A percentile compares a stretch with the other conserved stretches of the same genome.
Conservation (phyloP, 1,140 invertebrate genomes). For the Probaryconus sp. region DNA sequence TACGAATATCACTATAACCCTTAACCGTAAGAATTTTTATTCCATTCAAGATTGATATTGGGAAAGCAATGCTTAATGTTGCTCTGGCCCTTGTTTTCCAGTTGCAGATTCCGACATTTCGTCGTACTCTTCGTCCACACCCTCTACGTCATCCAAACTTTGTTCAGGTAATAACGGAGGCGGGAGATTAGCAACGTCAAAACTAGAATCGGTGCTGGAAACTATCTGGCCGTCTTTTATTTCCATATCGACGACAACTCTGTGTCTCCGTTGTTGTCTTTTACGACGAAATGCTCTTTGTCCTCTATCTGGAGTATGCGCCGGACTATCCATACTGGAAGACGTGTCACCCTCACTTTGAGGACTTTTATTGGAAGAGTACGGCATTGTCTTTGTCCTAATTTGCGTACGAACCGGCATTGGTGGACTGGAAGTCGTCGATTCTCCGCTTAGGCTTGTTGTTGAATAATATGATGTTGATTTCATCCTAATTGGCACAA, state of each 20-base stretch:
- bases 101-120: constrained; percentile 62
- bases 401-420: constrained; percentile 75
- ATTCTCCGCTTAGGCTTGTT: constrained; percentile 76
- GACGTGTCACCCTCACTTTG: constrained; percentile 77
- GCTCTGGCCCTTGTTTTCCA: constrained; percentile 11
- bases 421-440: constrained; percentile 76
- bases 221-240: constrained; percentile 76
- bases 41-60: constrained; percentile 2
- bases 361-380: constrained; percentile 71
- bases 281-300: constrained; percentile 73
- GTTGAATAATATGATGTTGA: constrained; percentile 77
- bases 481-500: constrained; percentile 73
- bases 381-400: constrained; percentile 75
- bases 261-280: constrained; percentile 73
- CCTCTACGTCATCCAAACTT: constrained; percentile 80
- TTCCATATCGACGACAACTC: constrained; percentile 74
- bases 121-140: constrained; percentile 68
- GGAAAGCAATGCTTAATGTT: constrained; percentile 27
- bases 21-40: background rate
- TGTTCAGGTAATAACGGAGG: constrained; percentile 82
- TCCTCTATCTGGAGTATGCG: constrained; percentile 73
- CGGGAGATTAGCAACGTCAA: constrained; percentile 83
- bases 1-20: too few relatives aligned
- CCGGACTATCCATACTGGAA: constrained; percentile 77
- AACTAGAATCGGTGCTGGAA: constrained; percentile 82